Percentiles rank a stretch among this genome's conserved stretches.
phyloP scores from a whole-genome alignment of 2,888 invertebrate genomes.

The Xestobium rufovillosum region DNA sequence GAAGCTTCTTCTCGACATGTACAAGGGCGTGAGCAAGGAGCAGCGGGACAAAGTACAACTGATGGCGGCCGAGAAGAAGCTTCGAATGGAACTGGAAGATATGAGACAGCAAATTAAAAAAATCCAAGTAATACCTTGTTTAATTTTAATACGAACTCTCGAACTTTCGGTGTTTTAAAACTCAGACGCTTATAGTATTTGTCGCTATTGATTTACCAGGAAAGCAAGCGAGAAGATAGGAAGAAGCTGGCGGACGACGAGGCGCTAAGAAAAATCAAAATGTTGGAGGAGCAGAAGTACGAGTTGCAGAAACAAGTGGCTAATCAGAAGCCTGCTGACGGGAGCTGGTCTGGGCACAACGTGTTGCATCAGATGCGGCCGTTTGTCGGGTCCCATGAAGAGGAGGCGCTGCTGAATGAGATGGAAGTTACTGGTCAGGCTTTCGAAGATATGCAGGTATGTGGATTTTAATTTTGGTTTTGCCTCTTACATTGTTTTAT shows the following conservation, averaged over 20 bases:
- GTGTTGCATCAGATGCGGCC: conserved; percentile 54
- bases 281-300: conserved; percentile 87
- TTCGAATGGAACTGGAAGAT: conserved; percentile 84
- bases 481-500: conserved; percentile 1
- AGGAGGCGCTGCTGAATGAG: conserved; percentile 93
- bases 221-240: conserved; percentile 83
- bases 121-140: conserved; percentile 53
- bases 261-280: conserved; percentile 86
- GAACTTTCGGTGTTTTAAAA: conserved; percentile 1
- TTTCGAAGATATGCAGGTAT: conserved; percentile 92
- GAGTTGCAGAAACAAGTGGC: conserved; percentile 87
- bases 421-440: conserved; percentile 99
- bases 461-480: neutral
- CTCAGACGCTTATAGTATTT: neutral
- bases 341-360: conserved; percentile 42
- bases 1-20: conserved; percentile 91
- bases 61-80: conserved; percentile 91
- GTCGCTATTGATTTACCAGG: conserved; percentile 56
- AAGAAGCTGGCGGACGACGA: conserved; percentile 93
- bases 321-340: conserved; percentile 67
- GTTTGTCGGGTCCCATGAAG: conserved; percentile 75
- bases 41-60: conserved; percentile 93
- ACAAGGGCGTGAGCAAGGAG: conserved; percentile 95
- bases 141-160: conserved; percentile 1
- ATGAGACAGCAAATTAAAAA: conserved; percentile 78